Percentiles rank a stretch among this genome's conserved stretches.
phyloP scores from a whole-genome alignment of 2,888 invertebrate species.

The Tachystola acroxantha region DNA sequence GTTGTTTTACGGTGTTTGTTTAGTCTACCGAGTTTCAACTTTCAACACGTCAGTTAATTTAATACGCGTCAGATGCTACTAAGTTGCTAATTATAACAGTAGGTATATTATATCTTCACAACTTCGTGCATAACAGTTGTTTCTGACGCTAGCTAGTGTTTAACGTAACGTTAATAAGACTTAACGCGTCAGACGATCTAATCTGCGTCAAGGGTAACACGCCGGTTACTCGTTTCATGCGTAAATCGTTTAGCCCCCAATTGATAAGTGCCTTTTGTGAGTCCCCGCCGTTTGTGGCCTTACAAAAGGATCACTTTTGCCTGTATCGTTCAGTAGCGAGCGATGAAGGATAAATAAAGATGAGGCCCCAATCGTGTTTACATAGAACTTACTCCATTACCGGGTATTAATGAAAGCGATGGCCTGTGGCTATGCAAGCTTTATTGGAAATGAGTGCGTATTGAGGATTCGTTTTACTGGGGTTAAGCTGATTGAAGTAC shows the following conservation, averaged over 20 bases:
- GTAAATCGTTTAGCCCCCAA: conserved; percentile 47
- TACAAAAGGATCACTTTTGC: conserved; percentile 47
- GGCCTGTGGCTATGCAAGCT: conserved; percentile 43
- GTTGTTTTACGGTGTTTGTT: too few relatives aligned
- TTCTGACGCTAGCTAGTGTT: conserved; percentile 3
- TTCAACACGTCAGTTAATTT: too few relatives aligned
- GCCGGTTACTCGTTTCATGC: conserved; percentile 47
- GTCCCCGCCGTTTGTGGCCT: conserved; percentile 27
- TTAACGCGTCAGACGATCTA: conserved; percentile 52
- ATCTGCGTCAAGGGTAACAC: conserved; percentile 50
- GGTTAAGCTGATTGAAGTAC: background rate
- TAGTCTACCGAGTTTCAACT: too few relatives aligned
- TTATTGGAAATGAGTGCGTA: conserved; percentile 42
- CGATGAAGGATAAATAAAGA: conserved; percentile 56
- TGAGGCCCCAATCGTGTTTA: conserved; percentile 63
- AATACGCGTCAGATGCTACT: too few relatives aligned
- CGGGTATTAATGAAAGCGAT: conserved; percentile 61
- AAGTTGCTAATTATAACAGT: too few relatives aligned
- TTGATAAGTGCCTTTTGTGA: conserved; percentile 28
- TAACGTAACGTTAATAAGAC: conserved; percentile 36
- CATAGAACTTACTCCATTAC: conserved; percentile 72
- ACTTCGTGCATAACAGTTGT: too few relatives aligned
- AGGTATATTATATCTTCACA: too few relatives aligned
- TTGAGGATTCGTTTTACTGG: conserved; percentile 39
- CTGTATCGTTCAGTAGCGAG: conserved; percentile 34